phyloP scores from a whole-genome alignment of 2,797 vertebrate genomes.

The Huso huso region DNA sequence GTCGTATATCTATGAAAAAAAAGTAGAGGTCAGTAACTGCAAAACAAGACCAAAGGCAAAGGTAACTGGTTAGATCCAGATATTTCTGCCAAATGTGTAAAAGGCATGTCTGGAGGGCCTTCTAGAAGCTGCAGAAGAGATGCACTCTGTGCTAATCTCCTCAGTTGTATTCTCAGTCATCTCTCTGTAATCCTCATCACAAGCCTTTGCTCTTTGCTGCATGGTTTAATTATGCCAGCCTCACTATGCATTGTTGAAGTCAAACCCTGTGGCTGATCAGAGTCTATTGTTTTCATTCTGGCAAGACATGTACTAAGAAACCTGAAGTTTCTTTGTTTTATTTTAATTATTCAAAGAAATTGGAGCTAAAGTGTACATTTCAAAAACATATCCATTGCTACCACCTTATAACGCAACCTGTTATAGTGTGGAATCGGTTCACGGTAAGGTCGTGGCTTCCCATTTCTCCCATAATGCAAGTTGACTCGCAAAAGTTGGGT shows the following conservation, averaged over 20 bases:
- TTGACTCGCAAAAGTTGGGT: no score
- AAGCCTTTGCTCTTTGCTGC: slow-evolving; percentile 45
- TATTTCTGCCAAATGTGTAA: slow-evolving; percentile 44
- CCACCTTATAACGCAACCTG: no score
- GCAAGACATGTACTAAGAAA: slow-evolving; percentile 9
- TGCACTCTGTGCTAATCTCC: slow-evolving; percentile 49
- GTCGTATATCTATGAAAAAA: slow-evolving; percentile 33
- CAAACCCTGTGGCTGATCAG: slow-evolving; percentile 41
- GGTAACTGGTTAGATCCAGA: slow-evolving; percentile 41
- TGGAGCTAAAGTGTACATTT: background rate
- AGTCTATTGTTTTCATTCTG: slow-evolving; percentile 22
- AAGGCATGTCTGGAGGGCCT: slow-evolving; percentile 43
- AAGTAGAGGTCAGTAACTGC: slow-evolving; percentile 32
- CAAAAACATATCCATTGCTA: background rate
- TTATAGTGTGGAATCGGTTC: no score
- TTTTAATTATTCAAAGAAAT: slow-evolving; percentile 4
- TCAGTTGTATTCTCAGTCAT: slow-evolving; percentile 49
- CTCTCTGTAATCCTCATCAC: slow-evolving; percentile 53
- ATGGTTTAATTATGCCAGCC: slow-evolving; percentile 40
- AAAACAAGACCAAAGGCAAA: slow-evolving; percentile 47
- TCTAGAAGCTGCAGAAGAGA: slow-evolving; percentile 46
- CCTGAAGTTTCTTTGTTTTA: slow-evolving; percentile 13
- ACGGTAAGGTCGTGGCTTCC: no score
- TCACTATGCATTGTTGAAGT: slow-evolving; percentile 11
- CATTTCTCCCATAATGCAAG: no score